Evolutionary conservation across 2,113 vertebrate genomes (phyloP), one percentile per base, ranked within the genome.

Genomic region (Tachysurus vachellii): DNA sequence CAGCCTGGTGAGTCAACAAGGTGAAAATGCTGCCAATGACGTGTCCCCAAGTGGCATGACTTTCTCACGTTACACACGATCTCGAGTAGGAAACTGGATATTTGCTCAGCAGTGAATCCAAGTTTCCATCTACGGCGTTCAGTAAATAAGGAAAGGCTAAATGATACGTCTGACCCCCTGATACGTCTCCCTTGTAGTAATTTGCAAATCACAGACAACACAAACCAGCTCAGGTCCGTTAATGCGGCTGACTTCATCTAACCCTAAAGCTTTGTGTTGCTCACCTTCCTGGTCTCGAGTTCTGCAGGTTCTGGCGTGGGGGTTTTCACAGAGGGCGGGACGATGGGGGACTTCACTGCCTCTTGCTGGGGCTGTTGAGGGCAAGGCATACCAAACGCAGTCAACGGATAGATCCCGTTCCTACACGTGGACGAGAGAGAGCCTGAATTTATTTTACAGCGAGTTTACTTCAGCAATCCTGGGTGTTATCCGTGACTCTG

Each of bases 311-410:
- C 98, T 0, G 98, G 98, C 1, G 98, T 99, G 0, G 98, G 98
- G 17, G 96, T 97, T 90, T 99, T 99, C 87, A 99, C 97, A 0
- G 98, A 99, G 0, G 98, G 98, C 2, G 98, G 97, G 57, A 98
- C 96, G 9, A 99, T 97, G 62, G 98, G 98, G 0, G 98, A 99
- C 57, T 97, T 98, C 85, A 99, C 98, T 28, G 97, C 91, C 23
- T 99, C 98, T 92, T 98, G 97, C 93, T 99, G 98, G 6, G 98
- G 98, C 83, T 99, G 98, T 88, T 99, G 98, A 64, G 97, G 97
- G 28, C 96, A 95, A 0, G 98, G 97, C 70, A 99, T 93, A 80
- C 98, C 97, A 44, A 99, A 99, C 2, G 98, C 98, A 0, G 97
- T 99, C 86, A 99, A 93, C 8, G 98, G 98, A 87, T 99, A 99